Evolutionary conservation across 2,888 invertebrate species (phyloP), one percentile per base, ranked within the genome.

Genomic region (Anoplius nigerrimus): DNA sequence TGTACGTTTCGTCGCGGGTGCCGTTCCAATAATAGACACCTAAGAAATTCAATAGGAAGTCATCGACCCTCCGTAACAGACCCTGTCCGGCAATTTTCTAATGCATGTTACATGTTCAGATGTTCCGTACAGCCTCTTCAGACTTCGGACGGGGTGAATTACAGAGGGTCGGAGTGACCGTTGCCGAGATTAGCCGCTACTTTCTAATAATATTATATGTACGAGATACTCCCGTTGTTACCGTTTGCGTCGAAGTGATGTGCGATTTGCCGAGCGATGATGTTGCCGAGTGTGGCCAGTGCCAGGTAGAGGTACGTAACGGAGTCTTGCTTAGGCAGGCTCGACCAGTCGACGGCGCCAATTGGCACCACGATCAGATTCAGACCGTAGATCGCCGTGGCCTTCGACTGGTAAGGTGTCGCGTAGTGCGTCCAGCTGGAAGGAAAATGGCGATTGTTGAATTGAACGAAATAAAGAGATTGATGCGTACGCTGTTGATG

Each of bases 191-290:
- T 34, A 34, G 34, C 34, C 34, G 34, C 34, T 34, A 34, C 34
- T 34, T 34, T 34, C 34, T 34, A 34, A 34, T 34, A 34, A 34
- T 34, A 34, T 61, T 60, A 46, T 59, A 58, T 27, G 55, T 53
- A 51, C 45, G 53, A 54, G n/a, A 22, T 61, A 62, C n/a, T 42
- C 43, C 42, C 21, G 15, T 56, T 70, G 57, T 72, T 82, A 85
- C 85, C 85, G 68, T 74, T 81, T 27, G 71, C 61, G 53, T 85
- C 84, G 27, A 85, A 85, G 24, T 83, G 80, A 74, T 78, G 82
- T 53, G 82, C 79, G 16, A 85, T 85, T 65, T 84, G 81, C n/a
- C 75, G 81, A 54, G 82, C 83, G 66, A 85, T 76, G 45, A 75
- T 61, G 66, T 69, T 81, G n/a, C 85, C 85, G 53, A 85, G 74